These are phyloP conservation scores for Ceyx melanurus DNA, from an alignment of 2,113 vertebrate species.

Conservation along the genomic window DNA sequence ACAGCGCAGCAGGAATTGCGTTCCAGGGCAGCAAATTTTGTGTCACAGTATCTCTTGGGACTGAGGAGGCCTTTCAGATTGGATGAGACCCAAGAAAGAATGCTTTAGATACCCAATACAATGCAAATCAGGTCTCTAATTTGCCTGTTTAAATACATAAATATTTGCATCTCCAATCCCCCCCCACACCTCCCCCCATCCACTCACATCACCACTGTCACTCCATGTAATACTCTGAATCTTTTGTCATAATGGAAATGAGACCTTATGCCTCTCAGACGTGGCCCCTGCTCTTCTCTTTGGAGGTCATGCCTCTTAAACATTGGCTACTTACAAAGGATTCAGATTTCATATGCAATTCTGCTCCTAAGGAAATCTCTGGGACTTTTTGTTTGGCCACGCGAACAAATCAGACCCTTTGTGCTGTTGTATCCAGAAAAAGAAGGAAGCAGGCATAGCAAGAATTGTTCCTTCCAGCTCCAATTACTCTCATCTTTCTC, in stretches of 20 bases:
- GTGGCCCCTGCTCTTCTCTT: not conserved
- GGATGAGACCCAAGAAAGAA: not conserved
- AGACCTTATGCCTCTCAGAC: not conserved
- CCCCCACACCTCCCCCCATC: not conserved
- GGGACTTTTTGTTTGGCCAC: not conserved
- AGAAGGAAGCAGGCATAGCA: conserved; percentile 7
- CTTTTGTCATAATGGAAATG: not conserved
- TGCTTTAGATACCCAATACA: not conserved
- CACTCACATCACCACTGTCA: not conserved
- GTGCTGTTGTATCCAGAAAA: conserved; percentile 8
- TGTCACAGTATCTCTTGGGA: not conserved
- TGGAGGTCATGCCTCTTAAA: conserved; percentile 19
- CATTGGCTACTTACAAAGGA: not conserved
- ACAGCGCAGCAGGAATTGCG: too few relatives aligned
- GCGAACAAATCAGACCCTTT: not conserved
- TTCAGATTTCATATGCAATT: not conserved
- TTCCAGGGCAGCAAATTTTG: not conserved
- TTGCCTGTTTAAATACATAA: not conserved
- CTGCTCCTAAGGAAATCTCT: not conserved
- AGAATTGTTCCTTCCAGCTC: conserved; percentile 11
- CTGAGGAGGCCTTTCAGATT: not conserved
- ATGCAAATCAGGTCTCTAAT: not conserved
- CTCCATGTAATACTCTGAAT: not conserved
- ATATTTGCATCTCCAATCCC: not conserved
- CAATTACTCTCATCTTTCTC: conserved; percentile 31